Evolutionary conservation across 1,140 invertebrate genomes (phyloP), one percentile per base, ranked within the genome.

Genomic region (Cataglyphis hispanica): DNA sequence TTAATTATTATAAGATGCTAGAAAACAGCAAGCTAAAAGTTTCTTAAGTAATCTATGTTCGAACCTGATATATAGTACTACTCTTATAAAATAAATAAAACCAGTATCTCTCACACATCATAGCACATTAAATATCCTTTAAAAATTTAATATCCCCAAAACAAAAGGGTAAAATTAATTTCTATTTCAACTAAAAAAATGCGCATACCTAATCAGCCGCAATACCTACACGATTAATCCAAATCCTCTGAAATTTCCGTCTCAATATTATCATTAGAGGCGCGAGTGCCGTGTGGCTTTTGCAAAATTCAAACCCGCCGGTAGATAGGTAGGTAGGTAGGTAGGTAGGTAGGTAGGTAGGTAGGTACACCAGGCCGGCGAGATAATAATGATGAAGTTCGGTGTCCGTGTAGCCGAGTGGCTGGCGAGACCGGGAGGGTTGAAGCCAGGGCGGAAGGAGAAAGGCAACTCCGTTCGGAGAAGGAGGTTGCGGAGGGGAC

Each of bases 371-470:
- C 75, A 46, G 88, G 77, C 63, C 77, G 81, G 88, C 88, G 88
- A 90, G 89, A 90, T 90, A 93, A 93, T 93, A 93, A 92, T 90
- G 94, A 94, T 93, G 92, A 94, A 95, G 93, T 93, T 94, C 93
- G 92, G 93, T 94, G 94, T 95, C 94, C 94, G 93, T 93, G 92
- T 92, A 93, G 91, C 87, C 91, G 87, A 91, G 91, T 91, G 88
- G 87, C 89, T 90, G 88, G 87, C 85, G 91, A 92, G 92, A 91
- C 90, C 89, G 93, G 89, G 78, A 92, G 92, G 91, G 92, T 92
- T 92, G 91, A 91, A 92, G 80, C 90, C 77, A 88, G 46, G 46
- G 91, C 91, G 92, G 91, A 92, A 92, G 92, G 93, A 93, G 93
- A 92, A 93, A 92, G 92, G 92, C 93, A 94, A 93, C 92, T 93